These are phyloP conservation scores for Megathymus violae DNA, from an alignment of 1,140 invertebrate species.

Conservation along the genomic window DNA sequence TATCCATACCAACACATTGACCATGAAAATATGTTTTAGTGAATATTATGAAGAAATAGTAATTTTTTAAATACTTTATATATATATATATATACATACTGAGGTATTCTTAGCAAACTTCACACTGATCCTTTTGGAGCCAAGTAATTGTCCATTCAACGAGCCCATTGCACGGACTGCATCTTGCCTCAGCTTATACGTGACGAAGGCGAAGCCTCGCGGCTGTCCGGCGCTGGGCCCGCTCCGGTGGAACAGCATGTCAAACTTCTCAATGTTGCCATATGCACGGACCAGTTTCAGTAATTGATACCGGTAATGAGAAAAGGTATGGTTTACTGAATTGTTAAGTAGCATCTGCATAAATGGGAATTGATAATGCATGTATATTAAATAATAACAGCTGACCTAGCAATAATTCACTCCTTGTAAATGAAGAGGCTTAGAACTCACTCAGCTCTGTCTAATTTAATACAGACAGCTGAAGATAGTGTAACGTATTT, in stretches of 20 bases:
- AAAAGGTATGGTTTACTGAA: conserved; percentile 70
- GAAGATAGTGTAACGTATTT: too few relatives aligned
- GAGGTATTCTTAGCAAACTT: conserved; percentile 90
- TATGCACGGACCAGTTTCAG: conserved; percentile 97
- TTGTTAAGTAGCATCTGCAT: too few relatives aligned
- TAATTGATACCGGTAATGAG: conserved; percentile 93
- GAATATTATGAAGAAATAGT: too few relatives aligned
- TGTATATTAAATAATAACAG: too few relatives aligned
- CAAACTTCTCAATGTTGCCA: conserved; percentile 96
- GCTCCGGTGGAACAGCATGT: conserved; percentile 95
- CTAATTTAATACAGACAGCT: too few relatives aligned
- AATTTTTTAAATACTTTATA: too few relatives aligned
- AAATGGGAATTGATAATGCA: too few relatives aligned
- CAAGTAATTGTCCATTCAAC: conserved; percentile 90
- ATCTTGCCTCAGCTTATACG: conserved; percentile 88
- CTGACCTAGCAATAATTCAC: too few relatives aligned
- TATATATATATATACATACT: conserved; percentile 61
- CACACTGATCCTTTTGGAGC: conserved; percentile 90
- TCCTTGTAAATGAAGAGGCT: too few relatives aligned
- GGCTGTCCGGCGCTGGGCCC: conserved; percentile 94
- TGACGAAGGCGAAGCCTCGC: conserved; percentile 96
- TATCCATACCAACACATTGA: too few relatives aligned
- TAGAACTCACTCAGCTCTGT: too few relatives aligned
- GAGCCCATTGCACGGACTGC: conserved; percentile 87
- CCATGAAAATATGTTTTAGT: too few relatives aligned